Evolutionary conservation across 2,888 invertebrate genomes (phyloP), one percentile per base, ranked within the genome.

Genomic region (Amphiduros pacificus): DNA sequence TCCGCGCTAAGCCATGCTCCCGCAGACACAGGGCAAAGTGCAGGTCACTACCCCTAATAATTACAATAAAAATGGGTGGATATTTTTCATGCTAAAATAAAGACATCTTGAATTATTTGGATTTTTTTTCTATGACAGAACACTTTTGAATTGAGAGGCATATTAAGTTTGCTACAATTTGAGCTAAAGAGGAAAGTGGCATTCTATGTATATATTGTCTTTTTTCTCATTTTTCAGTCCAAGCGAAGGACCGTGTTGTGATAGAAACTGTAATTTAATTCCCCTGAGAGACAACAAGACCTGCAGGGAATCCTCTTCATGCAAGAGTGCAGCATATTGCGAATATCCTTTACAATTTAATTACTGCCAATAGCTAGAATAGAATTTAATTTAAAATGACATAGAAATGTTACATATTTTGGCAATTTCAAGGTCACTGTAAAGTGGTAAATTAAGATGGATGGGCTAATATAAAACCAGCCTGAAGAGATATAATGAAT

Each of bases 191-290:
- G n/a, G n/a, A n/a, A n/a, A n/a, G n/a, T n/a, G n/a, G n/a, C n/a
- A n/a, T n/a, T n/a, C n/a, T n/a, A 51, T 51, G 11, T 22, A 51
- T 26, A 6, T 51, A 5, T 6, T 9, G 26, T 14, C 29, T 11
- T 32, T 5, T 50, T 27, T 32, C 9, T 58, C 11, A 32, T 3
- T 22, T 68, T 72, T 36, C 71, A 77, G 77, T 60, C 77, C 77
- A 0, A 74, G 73, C 60, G 67, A 73, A 41, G 75, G 77, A 3
- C 66, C 69, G 0, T 76, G 77, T 41, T 77, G 77, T 61, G 51
- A 59, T 5, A 48, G 50, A 17, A 55, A 36, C 22, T 64, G 66
- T 32, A 44, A 55, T 36, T 22, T 67, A 31, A 58, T 87, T 14
- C 55, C 51, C 14, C 28, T 41, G 22, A 56, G 36, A 9, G 65